Evolutionary conservation across 2,113 vertebrate species (phyloP).

Genomic region (Centropus unirufus): DNA sequence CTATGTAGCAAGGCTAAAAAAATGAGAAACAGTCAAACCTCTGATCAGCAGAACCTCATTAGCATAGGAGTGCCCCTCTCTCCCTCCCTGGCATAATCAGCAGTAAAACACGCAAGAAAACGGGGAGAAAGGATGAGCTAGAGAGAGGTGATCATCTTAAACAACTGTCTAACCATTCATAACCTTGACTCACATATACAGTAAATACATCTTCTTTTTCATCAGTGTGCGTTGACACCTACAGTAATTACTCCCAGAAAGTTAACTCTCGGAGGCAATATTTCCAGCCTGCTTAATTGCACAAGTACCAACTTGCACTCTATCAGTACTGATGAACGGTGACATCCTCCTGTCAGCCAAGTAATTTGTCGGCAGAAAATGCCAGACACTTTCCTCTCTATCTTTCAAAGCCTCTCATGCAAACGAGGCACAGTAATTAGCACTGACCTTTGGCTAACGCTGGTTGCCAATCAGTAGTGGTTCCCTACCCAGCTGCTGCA

Average conservation of each 20-base stretch:
- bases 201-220: constrained; percentile 15
- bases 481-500: not conserved
- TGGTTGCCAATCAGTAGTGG: constrained; percentile 42
- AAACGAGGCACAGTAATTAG: constrained; percentile 71
- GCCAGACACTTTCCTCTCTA: constrained; percentile 53
- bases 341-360: constrained; percentile 61
- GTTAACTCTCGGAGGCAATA: constrained; percentile 49
- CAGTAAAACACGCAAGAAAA: constrained; percentile 2
- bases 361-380: constrained; percentile 71
- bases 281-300: constrained; percentile 61
- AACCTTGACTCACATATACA: not conserved
- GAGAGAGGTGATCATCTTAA: constrained; percentile 14
- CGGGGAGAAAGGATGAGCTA: not conserved
- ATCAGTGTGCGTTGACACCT: constrained; percentile 26
- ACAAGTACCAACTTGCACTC: not conserved
- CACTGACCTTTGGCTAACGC: constrained; percentile 64
- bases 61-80: not conserved
- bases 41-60: not conserved
- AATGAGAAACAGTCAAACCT: not conserved
- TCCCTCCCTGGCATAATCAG: not conserved
- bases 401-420: constrained; percentile 69
- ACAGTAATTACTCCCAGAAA: constrained; percentile 63
- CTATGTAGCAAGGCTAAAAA: not conserved
- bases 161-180: constrained; percentile 18
- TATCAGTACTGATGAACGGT: constrained; percentile 44